These are phyloP conservation scores for Calyptomena viridis DNA, from an alignment of 2,113 vertebrate genomes.

Conservation along the genomic window DNA sequence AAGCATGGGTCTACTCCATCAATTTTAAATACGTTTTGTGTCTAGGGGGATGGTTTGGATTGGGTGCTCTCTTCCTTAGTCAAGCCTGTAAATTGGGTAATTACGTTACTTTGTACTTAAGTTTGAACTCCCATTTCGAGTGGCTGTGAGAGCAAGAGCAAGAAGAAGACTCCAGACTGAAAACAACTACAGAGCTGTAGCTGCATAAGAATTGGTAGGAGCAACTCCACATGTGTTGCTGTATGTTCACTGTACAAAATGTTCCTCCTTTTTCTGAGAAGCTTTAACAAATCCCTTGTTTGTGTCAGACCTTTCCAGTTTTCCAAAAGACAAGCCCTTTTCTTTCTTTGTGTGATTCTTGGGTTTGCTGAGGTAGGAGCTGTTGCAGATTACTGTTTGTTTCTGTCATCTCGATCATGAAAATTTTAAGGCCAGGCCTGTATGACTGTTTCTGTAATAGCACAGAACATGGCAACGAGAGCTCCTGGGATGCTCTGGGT, in stretches of 20 bases:
- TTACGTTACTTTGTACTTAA: accelerated
- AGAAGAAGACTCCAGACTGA: background rate
- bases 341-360: background rate
- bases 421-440: background rate
- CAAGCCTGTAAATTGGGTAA: background rate
- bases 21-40: background rate
- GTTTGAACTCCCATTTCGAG: background rate
- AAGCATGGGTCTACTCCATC: background rate
- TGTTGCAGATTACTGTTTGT: background rate
- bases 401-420: background rate
- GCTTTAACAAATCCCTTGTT: background rate
- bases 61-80: background rate
- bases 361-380: background rate
- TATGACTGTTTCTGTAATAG: background rate
- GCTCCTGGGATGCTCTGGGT: background rate
- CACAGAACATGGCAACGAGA: background rate
- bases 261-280: background rate
- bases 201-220: background rate
- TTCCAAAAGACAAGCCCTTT: background rate
- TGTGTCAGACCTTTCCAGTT: background rate
- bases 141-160: background rate
- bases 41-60: background rate
- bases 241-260: background rate
- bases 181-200: background rate
- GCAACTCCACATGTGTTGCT: background rate